Base-by-base conservation (phyloP, 1,140 invertebrate genomes). In the Meloidogyne hapla region DNA sequence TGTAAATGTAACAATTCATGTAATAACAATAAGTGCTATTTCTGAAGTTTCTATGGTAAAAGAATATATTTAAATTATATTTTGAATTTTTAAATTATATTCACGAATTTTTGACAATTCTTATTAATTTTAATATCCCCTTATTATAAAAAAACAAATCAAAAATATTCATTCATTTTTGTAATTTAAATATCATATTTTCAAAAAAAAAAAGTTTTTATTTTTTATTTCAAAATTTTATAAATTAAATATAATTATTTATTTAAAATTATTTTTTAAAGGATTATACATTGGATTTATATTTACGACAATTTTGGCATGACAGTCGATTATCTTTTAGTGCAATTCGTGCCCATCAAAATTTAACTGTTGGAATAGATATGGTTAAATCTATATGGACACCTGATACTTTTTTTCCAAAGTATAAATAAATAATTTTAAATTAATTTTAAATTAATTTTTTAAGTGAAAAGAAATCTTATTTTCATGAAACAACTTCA, bases 231-330 rank as follows among this genome's bases (percentile, higher is more conserved):
- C n/a, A n/a, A n/a, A n/a, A n/a, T n/a, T n/a, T n/a, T 33, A 33
- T 33, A 33, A 33, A 48, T 66, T 80, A 40, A 66, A 23, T 8
- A 40, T 21, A 23, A 25, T 23, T 18, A 66, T 10, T 28, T 25
- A 68, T 67, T n/a, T 40, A 23, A 67, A 33, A n/a, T 1, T 62
- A 13, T 23, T 68, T 63, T 61, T 77, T 85, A 69, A 89, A 96
- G 94, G 95, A 98, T 90, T 98, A 96, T 90, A 97, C 95, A 77
- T 89, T 96, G 91, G 95, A 98, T 91, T 95, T 98, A 91, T 97
- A 97, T 91, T 95, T 98, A 90, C 93, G 95, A 88, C 95, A 97
- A 91, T 94, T 94, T 89, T 98, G 95, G 95, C 94, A 92, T 87
- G 95, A 98, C 89, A 93, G 93, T 79, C 91, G 95, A 85, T 90